Evolutionary conservation across 2,888 invertebrate genomes (phyloP).

Genomic region (Caenorhabditis sulstoni): DNA sequence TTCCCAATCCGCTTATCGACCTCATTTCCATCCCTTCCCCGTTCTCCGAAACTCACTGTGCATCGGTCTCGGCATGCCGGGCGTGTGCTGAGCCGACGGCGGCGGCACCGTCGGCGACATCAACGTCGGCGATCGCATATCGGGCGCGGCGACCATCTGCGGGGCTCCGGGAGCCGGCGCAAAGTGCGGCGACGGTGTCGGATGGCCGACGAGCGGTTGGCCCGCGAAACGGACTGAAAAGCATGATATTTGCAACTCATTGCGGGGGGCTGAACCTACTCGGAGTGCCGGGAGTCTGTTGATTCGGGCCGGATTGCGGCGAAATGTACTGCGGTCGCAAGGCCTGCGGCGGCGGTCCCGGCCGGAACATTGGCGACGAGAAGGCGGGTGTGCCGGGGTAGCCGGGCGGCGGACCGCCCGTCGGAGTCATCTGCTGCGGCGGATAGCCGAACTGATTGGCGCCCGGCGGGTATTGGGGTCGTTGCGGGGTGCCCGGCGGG

Average conservation of each 20-base stretch:
- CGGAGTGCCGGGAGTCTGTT: slow-evolving; percentile 35
- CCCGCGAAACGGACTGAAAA: slow-evolving; percentile 51
- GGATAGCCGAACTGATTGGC: slow-evolving; percentile 40
- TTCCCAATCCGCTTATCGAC: too few species aligned
- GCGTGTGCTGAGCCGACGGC: slow-evolving; percentile 41
- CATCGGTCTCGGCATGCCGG: slow-evolving; percentile 21
- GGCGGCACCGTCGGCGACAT: slow-evolving; percentile 54
- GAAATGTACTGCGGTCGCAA: slow-evolving; percentile 53
- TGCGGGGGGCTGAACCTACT: not conserved
- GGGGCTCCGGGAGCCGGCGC: slow-evolving; percentile 20
- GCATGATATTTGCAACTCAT: not conserved
- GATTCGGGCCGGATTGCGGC: slow-evolving; percentile 29
- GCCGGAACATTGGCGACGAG: slow-evolving; percentile 47
- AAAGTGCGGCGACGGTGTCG: slow-evolving; percentile 59
- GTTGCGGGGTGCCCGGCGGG: slow-evolving; percentile 33
- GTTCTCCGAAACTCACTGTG: slow-evolving; percentile 13
- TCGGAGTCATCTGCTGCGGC: slow-evolving; percentile 46
- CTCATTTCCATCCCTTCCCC: too few species aligned
- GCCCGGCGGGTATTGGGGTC: slow-evolving; percentile 48
- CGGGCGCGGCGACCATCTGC: slow-evolving; percentile 18
- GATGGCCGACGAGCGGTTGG: slow-evolving; percentile 9
- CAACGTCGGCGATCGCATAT: slow-evolving; percentile 59
- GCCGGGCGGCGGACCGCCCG: slow-evolving; percentile 37
- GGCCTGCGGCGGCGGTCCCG: slow-evolving; percentile 28
- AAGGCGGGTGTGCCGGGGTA: slow-evolving; percentile 30